phyloP scores from a whole-genome alignment of 2,113 vertebrate species.

The Holacanthus passer region DNA sequence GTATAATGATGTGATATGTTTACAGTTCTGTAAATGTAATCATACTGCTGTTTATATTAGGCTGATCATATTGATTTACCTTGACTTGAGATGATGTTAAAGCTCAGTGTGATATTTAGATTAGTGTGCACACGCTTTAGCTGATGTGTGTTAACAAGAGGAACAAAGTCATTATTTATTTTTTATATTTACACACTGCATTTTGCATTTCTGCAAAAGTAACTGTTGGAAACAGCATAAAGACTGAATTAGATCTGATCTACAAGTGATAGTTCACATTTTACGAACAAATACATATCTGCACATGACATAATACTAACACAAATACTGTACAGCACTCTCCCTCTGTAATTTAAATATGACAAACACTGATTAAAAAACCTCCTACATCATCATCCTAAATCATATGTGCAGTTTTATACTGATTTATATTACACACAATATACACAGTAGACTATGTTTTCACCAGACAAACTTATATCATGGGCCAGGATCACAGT shows the following conservation, averaged over 20 bases:
- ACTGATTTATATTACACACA: too few species aligned
- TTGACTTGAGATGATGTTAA: conserved; percentile 17
- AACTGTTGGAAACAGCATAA: not conserved
- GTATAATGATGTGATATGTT: conserved; percentile 1
- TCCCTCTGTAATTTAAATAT: too few species aligned
- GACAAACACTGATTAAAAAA: too few species aligned
- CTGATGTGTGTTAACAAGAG: not conserved
- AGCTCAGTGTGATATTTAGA: conserved; percentile 7
- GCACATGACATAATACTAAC: not conserved
- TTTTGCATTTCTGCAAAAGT: not conserved
- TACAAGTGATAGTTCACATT: too few species aligned
- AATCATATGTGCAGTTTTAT: too few species aligned
- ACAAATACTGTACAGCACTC: too few species aligned
- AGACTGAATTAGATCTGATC: not conserved
- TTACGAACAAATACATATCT: not conserved
- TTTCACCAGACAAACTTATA: too few species aligned
- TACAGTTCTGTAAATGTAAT: conserved; percentile 26
- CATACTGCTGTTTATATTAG: conserved; percentile 11
- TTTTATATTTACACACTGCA: not conserved
- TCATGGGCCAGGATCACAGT: not conserved
- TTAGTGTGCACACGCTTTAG: not conserved
- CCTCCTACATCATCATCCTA: too few species aligned
- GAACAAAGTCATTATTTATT: not conserved
- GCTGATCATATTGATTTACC: conserved; percentile 19
- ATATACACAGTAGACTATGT: too few species aligned